Base-by-base conservation (phyloP, 2,888 invertebrate genomes). In the Mongoloraphidia duomilia region DNA sequence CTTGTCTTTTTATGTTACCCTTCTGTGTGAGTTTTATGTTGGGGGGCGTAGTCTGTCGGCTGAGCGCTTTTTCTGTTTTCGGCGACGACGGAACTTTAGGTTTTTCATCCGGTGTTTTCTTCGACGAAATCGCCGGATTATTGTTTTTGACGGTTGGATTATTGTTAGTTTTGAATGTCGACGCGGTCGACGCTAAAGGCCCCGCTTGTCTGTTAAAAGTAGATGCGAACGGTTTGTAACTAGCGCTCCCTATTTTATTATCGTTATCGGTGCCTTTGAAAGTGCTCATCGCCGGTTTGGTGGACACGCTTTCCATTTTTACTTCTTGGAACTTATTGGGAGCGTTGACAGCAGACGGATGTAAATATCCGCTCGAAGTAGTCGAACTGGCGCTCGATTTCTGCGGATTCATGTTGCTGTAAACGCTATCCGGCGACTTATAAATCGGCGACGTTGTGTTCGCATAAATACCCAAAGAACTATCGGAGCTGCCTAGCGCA, bases 301-400 rank as follows among this genome's bases (percentile, higher is more conserved):
- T 47, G 4, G 43, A 52, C 34, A 60, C 59, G 8, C 55, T 50
- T 51, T 61, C 43, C 38, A 40, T 41, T 12, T 50, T 55, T 42
- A 46, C 47, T 9, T 41, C 14, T 37, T 55, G 50, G 52, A 61
- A 63, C 33, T 61, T 67, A 47, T 68, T 63, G 5, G 84, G 84
- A 36, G 80, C 74, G 59, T 84, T 84, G 0, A 83, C 73, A 0
- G 80, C 77, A 9, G 84, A 79, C 0, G 87, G 82, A 55, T 80
- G 77, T 48, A 86, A 72, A 61, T 86, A 86, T 0, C 82, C 82
- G 52, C 82, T 83, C 39, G 81, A 81, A 0, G 84, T 81, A 0
- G 80, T 77, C 17, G 77, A 75, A 57, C 72, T 72, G 1, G 72
- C 75, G 41, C 67, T 75, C 1, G 79, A 79, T 58, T 78, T 77